Conservation (phyloP, 2,888 invertebrate species). For the Meandrusa payeni region DNA sequence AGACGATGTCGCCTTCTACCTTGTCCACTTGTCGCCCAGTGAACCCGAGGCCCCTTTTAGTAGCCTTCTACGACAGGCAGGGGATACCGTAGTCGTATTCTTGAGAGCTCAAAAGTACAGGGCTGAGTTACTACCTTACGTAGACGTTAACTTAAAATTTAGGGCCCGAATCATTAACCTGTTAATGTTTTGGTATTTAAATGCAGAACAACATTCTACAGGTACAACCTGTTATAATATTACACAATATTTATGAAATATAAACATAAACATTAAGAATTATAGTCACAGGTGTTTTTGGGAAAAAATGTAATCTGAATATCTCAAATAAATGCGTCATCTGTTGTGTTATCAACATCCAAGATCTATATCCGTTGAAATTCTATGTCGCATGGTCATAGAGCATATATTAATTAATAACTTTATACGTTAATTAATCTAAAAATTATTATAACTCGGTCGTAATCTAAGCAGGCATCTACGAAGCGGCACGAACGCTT, state of each 20-base stretch:
- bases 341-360: slow-evolving; percentile 7
- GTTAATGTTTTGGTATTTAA: too few relatives aligned
- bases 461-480: slow-evolving; percentile 14
- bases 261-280: slow-evolving; percentile 12
- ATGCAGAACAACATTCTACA: too few relatives aligned
- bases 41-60: too few relatives aligned
- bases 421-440: slow-evolving; percentile 13
- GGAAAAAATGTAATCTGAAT: slow-evolving; percentile 7
- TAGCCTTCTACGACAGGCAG: too few relatives aligned
- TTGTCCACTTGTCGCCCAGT: too few relatives aligned
- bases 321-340: too few relatives aligned
- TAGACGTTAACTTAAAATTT: too few relatives aligned
- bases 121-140: too few relatives aligned
- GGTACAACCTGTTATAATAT: background rate
- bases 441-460: background rate
- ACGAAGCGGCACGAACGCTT: slow-evolving; percentile 1
- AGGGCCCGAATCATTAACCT: too few relatives aligned
- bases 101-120: too few relatives aligned
- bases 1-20: too few relatives aligned
- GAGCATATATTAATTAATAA: slow-evolving; percentile 10
- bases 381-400: slow-evolving; percentile 10
- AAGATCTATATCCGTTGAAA: slow-evolving; percentile 17
- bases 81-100: too few relatives aligned
- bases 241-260: slow-evolving; percentile 11
- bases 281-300: background rate